Percentiles rank a stretch among this genome's conserved stretches.
Evolutionary conservation across 2,113 vertebrate genomes (phyloP).

Genomic region (Odontesthes bonariensis): DNA sequence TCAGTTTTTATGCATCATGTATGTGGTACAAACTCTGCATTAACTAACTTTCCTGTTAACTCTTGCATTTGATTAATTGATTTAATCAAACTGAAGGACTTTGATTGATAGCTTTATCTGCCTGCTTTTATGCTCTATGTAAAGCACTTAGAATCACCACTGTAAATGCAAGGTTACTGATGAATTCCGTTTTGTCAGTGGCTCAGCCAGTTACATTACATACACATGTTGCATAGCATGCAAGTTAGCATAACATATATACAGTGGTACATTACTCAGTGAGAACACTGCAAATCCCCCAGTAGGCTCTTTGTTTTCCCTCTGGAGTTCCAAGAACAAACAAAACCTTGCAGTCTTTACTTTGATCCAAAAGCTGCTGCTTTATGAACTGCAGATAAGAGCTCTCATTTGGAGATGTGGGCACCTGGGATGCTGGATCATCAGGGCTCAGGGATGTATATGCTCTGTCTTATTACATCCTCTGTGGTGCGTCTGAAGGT

Average conservation of each 20-base stretch:
- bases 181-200: too few relatives aligned
- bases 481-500: constrained; percentile 29
- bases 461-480: constrained; percentile 39
- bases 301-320: constrained; percentile 1
- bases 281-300: not conserved
- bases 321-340: constrained; percentile 20
- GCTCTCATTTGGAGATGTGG: constrained; percentile 25
- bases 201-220: not conserved
- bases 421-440: constrained; percentile 36
- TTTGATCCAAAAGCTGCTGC: not conserved
- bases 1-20: too few relatives aligned
- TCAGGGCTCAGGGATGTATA: constrained; percentile 20
- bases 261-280: not conserved
- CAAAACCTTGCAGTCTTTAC: not conserved
- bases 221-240: constrained; percentile 4
- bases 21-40: too few relatives aligned
- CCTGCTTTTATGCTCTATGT: too few relatives aligned
- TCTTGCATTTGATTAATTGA: too few relatives aligned
- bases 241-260: not conserved
- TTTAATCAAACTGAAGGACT: too few relatives aligned
- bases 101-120: too few relatives aligned
- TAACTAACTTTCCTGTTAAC: too few relatives aligned
- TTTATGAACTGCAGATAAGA: constrained; percentile 28
- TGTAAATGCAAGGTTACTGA: too few relatives aligned
- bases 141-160: too few relatives aligned